phyloP scores from a whole-genome alignment of 2,888 invertebrate genomes.

The Seira sanloemensis region DNA sequence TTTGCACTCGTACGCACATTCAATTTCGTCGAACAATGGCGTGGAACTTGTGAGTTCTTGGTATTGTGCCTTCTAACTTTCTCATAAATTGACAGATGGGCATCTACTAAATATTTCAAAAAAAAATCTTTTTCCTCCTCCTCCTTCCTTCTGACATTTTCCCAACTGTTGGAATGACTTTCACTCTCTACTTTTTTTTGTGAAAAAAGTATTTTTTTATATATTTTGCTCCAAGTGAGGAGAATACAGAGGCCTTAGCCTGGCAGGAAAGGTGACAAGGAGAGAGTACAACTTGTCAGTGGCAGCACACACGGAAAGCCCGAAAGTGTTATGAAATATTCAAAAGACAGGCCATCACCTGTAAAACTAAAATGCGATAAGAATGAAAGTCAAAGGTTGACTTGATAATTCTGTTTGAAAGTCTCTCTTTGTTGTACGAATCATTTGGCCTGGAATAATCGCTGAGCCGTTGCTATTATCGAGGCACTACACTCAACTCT shows the following conservation, averaged over 20 bases:
- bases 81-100: conserved; percentile 1
- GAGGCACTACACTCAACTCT: too few species aligned
- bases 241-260: neutral
- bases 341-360: neutral
- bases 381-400: conserved; percentile 24
- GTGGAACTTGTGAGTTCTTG: neutral
- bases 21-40: neutral
- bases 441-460: conserved; percentile 52
- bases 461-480: too few species aligned
- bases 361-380: too few species aligned
- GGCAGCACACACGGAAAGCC: too few species aligned
- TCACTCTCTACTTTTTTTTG: neutral
- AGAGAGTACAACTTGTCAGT: neutral
- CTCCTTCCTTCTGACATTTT: neutral
- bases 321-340: conserved; percentile 4
- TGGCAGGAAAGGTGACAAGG: neutral
- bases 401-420: too few species aligned
- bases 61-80: neutral
- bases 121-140: neutral
- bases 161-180: neutral
- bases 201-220: neutral
- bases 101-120: conserved; percentile 4
- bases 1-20: neutral
- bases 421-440: conserved; percentile 21
- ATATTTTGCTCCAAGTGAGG: neutral